phyloP scores from a whole-genome alignment of 2,888 invertebrate species.

The Andrena flavipes region DNA sequence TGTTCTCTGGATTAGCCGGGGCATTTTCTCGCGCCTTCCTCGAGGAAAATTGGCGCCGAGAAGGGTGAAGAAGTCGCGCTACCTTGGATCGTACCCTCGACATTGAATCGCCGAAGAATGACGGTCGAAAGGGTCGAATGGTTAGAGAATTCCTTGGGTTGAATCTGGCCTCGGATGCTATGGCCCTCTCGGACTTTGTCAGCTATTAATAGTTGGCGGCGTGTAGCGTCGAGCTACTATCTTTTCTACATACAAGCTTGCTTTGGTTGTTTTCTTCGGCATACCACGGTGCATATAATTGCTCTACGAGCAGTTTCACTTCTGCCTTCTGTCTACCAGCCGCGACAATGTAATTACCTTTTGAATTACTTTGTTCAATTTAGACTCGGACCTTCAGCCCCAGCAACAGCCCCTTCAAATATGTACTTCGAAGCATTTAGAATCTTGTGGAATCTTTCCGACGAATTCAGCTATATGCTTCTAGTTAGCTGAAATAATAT shows the following conservation, averaged over 20 bases:
- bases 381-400: not conserved
- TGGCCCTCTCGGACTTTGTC: conserved; percentile 64
- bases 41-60: not conserved
- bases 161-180: conserved; percentile 68
- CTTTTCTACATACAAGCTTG: conserved; percentile 61
- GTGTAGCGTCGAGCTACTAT: conserved; percentile 64
- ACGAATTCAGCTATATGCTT: too few species aligned
- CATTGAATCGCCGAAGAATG: conserved; percentile 65
- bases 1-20: not conserved
- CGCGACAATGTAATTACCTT: conserved; percentile 20
- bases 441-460: not conserved
- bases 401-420: not conserved
- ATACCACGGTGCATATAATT: conserved; percentile 35
- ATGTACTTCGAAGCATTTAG: not conserved
- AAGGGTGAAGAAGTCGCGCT: conserved; percentile 27
- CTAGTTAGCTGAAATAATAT: not conserved
- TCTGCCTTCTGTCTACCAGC: conserved; percentile 2
- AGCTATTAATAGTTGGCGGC: conserved; percentile 70
- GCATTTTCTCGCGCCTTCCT: not conserved
- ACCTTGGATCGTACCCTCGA: conserved; percentile 63
- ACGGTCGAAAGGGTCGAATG: conserved; percentile 54
- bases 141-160: conserved; percentile 60
- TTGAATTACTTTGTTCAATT: not conserved
- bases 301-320: not conserved
- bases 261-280: conserved; percentile 56